A percentile compares a stretch with the other conserved stretches of the same genome.
Conservation (phyloP, 2,113 vertebrate genomes). For the Anser cygnoides region DNA sequence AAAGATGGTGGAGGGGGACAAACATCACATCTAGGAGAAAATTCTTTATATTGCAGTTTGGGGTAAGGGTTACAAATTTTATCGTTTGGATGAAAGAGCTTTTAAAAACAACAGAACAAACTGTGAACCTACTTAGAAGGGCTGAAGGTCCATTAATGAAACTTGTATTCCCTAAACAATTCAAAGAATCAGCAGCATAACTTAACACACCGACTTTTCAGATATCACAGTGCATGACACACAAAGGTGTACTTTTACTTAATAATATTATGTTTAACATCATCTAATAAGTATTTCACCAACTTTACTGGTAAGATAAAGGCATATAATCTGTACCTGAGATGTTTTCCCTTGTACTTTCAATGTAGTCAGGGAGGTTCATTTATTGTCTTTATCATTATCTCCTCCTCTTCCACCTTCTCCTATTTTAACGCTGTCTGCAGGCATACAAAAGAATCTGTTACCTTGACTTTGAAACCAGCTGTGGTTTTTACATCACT, state of each 20-base stretch:
- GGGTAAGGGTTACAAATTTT: neutral
- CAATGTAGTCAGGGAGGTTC: neutral
- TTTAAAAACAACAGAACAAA: neutral
- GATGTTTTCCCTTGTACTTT: neutral
- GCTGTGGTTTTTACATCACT: neutral
- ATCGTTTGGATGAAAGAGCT: neutral
- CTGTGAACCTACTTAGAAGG: neutral
- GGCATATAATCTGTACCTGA: neutral
- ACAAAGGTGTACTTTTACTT: neutral
- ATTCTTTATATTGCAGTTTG: neutral
- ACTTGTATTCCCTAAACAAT: neutral
- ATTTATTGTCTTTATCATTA: neutral
- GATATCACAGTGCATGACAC: neutral
- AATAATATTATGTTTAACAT: neutral
- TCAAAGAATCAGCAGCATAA: neutral
- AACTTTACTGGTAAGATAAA: neutral
- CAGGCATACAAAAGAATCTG: neutral
- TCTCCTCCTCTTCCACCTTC: neutral
- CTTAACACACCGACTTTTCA: neutral
- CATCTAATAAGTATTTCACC: neutral
- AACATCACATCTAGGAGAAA: neutral
- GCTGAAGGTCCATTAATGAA: neutral
- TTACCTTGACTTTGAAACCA: neutral
- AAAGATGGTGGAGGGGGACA: fast-evolving
- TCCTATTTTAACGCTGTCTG: neutral